A percentile compares a stretch with the other conserved stretches of the same genome.
Conservation (phyloP, 2,797 vertebrate genomes). For the Squalus acanthias region DNA sequence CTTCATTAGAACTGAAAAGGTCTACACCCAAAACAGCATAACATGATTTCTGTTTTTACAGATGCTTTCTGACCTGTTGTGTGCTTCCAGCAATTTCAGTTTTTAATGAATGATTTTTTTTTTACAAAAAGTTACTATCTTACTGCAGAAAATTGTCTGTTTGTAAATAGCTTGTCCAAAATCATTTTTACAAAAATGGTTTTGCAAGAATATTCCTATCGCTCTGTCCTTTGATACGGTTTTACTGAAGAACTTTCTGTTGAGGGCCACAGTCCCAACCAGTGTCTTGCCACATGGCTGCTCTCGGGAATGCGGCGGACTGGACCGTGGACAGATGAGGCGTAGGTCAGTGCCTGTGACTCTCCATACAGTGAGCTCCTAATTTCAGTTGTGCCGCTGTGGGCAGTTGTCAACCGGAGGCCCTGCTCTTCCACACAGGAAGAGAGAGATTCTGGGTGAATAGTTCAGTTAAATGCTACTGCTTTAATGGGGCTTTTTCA, state of each 20-base stretch:
- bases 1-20: neutral
- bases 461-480: neutral
- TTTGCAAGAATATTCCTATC: neutral
- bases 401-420: neutral
- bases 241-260: neutral
- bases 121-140: neutral
- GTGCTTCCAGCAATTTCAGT: neutral
- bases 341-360: neutral
- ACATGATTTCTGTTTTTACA: neutral
- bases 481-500: neutral
- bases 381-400: neutral
- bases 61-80: neutral
- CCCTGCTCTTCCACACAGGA: neutral
- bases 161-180: neutral
- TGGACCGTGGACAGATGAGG: neutral
- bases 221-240: neutral
- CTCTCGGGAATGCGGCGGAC: neutral
- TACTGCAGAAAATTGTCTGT: neutral
- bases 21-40: neutral
- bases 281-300: neutral
- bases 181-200: neutral
- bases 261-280: neutral
- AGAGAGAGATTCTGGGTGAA: neutral
- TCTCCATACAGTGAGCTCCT: neutral
- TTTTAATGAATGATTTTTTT: neutral